Evolutionary conservation across 2,797 vertebrate species (phyloP).

Genomic region (Melanotaenia parkinsoni): DNA sequence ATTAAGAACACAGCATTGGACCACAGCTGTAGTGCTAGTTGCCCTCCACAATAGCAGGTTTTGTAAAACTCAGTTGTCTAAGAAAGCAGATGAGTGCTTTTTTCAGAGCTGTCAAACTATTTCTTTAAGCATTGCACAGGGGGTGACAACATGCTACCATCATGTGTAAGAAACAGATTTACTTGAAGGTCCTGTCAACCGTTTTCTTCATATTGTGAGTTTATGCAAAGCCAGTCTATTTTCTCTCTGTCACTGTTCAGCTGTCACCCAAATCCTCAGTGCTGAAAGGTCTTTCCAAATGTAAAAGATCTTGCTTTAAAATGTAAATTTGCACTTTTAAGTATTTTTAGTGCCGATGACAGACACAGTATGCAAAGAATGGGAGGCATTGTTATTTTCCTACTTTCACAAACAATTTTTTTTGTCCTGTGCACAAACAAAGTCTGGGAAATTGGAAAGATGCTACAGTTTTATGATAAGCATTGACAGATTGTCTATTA

Average conservation of each 20-base stretch:
- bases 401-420: slow-evolving; percentile 7
- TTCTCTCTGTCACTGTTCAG: slow-evolving; percentile 5
- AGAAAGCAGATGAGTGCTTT: neutral
- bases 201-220: slow-evolving; percentile 4
- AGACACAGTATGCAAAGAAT: neutral
- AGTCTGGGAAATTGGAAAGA: slow-evolving; percentile 14
- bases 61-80: neutral
- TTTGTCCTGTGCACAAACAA: slow-evolving; percentile 9
- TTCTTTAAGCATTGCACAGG: slow-evolving; percentile 6
- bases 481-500: slow-evolving; percentile 43
- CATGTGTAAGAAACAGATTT: slow-evolving; percentile 21
- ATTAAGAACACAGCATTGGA: neutral
- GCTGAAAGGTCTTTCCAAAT: slow-evolving; percentile 14
- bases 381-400: neutral
- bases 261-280: slow-evolving; percentile 40
- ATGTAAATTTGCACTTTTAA: slow-evolving; percentile 66
- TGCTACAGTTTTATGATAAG: slow-evolving; percentile 15
- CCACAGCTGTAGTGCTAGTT: too few relatives aligned
- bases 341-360: slow-evolving; percentile 16
- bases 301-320: slow-evolving; percentile 36
- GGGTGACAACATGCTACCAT: neutral
- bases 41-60: neutral
- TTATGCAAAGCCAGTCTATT: neutral
- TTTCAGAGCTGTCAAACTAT: neutral
- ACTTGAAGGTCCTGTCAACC: slow-evolving; percentile 44